These are phyloP conservation scores for Heliconius himera DNA, from an alignment of 1,140 invertebrate species.

Conservation along the genomic window DNA sequence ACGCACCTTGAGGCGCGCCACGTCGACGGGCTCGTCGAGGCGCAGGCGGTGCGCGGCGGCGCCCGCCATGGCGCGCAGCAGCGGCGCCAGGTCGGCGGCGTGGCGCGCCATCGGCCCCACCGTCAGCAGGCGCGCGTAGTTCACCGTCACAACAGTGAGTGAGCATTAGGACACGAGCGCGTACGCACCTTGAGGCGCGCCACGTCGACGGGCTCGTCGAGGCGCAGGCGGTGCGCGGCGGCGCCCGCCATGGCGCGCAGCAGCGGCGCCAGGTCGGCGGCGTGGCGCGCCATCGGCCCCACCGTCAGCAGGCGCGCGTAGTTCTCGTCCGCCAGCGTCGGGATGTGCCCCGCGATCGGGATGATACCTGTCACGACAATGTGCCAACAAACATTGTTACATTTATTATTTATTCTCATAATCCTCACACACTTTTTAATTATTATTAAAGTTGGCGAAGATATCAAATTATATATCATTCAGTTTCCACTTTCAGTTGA, in stretches of 20 bases:
- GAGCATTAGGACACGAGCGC: too few species aligned
- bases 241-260: slow-evolving; percentile 83
- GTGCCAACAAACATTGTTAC: not conserved
- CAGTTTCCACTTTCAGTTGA: not conserved
- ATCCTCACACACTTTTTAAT: not conserved
- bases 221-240: slow-evolving; percentile 64
- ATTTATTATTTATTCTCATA: not conserved
- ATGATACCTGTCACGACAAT: slow-evolving; percentile 70
- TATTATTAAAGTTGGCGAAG: too few species aligned
- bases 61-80: too few species aligned
- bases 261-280: slow-evolving; percentile 86
- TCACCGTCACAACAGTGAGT: too few species aligned
- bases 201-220: slow-evolving; percentile 82
- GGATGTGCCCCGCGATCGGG: slow-evolving; percentile 83
- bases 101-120: too few species aligned
- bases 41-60: too few species aligned
- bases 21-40: too few species aligned
- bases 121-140: too few species aligned
- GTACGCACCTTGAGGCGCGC: slow-evolving; percentile 83
- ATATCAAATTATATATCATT: too few species aligned
- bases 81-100: too few species aligned
- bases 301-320: slow-evolving; percentile 82
- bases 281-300: slow-evolving; percentile 91
- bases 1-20: too few species aligned
- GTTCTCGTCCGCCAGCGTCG: slow-evolving; percentile 72